phyloP scores from a whole-genome alignment of 2,888 invertebrate species.

The Polymixis flavicincta region DNA sequence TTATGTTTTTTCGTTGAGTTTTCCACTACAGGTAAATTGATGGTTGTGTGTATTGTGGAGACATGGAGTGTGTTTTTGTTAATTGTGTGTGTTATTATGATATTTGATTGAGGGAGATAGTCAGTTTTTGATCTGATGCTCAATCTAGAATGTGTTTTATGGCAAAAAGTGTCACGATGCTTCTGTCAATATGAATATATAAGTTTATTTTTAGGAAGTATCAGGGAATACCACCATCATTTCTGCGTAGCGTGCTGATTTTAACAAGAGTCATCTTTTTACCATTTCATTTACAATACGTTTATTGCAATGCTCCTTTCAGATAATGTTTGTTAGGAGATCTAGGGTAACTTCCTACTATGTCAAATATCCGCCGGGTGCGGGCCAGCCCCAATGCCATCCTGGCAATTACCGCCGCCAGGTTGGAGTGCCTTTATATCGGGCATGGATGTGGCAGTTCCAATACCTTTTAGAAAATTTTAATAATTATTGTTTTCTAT shows the following conservation, averaged over 20 bases:
- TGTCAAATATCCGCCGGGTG: too few relatives aligned
- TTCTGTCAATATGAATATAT: neutral
- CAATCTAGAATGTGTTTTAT: neutral
- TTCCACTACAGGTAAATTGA: slow-evolving; percentile 19
- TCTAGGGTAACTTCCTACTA: neutral
- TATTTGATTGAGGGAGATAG: slow-evolving; percentile 5
- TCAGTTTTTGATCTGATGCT: slow-evolving; percentile 1
- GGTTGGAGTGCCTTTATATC: too few relatives aligned
- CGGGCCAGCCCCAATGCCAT: too few relatives aligned
- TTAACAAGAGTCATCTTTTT: neutral
- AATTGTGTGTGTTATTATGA: neutral
- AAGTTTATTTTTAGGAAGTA: too few relatives aligned
- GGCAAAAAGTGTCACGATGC: neutral
- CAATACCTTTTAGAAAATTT: too few relatives aligned
- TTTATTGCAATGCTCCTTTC: too few relatives aligned
- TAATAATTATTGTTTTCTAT: too few relatives aligned
- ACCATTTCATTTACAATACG: neutral
- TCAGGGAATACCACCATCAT: neutral
- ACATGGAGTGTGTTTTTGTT: neutral
- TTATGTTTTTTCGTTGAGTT: slow-evolving; percentile 22
- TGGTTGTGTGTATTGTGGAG: neutral
- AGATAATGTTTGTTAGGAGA: neutral
- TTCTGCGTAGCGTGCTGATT: neutral
- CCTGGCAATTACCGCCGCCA: too few relatives aligned
- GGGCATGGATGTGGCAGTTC: too few relatives aligned